Conservation (phyloP, 2,888 invertebrate species). For the Drosophila mimica region DNA sequence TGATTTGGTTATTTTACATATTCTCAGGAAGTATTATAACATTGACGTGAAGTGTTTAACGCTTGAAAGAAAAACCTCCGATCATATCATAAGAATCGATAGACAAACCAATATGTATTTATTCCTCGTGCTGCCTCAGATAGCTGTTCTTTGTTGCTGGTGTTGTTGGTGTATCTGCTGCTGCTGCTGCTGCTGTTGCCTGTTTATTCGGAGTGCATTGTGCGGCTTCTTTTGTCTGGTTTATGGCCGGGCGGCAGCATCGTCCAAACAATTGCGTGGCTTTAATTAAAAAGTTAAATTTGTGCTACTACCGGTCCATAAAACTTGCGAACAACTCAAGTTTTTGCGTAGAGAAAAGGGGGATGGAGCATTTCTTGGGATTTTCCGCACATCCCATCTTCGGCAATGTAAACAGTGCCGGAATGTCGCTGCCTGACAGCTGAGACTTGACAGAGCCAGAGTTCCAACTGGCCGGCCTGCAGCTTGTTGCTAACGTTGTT, state of each 20-base stretch:
- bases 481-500: slow-evolving; percentile 54
- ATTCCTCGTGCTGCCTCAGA: not conserved
- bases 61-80: not conserved
- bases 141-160: not conserved
- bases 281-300: slow-evolving; percentile 79
- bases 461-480: slow-evolving; percentile 18
- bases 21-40: not conserved
- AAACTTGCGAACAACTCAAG: slow-evolving; percentile 48
- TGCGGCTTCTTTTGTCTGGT: slow-evolving; percentile 47
- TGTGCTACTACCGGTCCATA: slow-evolving; percentile 55
- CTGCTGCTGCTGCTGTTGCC: slow-evolving; percentile 8
- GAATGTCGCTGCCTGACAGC: slow-evolving; percentile 15
- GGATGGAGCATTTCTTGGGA: slow-evolving; percentile 1
- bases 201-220: slow-evolving; percentile 40
- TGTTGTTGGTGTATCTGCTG: slow-evolving; percentile 2
- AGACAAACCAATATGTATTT: not conserved
- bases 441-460: slow-evolving; percentile 22
- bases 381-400: slow-evolving; percentile 16
- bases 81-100: not conserved
- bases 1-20: not conserved
- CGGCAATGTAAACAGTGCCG: slow-evolving; percentile 25
- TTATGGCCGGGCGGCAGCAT: slow-evolving; percentile 47
- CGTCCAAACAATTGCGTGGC: slow-evolving; percentile 64
- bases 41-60: not conserved
- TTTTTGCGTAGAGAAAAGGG: not conserved